These are phyloP conservation scores for Trichomalopsis sarcophagae DNA, from an alignment of 1,140 invertebrate species.

Conservation along the genomic window DNA sequence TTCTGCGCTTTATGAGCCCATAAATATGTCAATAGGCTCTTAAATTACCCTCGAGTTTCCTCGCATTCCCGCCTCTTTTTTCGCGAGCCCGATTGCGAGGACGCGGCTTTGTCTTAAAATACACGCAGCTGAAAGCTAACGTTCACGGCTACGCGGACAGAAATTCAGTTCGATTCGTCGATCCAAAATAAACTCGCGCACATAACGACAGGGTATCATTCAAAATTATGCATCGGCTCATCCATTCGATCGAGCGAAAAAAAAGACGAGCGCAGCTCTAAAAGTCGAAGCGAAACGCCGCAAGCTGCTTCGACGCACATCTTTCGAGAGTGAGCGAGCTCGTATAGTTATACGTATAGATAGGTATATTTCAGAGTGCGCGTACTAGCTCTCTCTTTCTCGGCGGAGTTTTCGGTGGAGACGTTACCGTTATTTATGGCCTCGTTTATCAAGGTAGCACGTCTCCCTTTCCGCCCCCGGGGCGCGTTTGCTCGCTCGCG, in stretches of 20 bases:
- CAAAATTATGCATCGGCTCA: background rate
- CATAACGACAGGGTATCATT: background rate
- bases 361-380: slow-evolving; percentile 53
- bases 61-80: slow-evolving; percentile 46
- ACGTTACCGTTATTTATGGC: slow-evolving; percentile 73
- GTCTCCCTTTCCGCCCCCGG: slow-evolving; percentile 62
- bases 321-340: slow-evolving; percentile 14
- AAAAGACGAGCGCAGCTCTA: background rate
- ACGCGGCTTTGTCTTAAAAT: background rate
- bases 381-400: slow-evolving; percentile 48
- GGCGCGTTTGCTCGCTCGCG: slow-evolving; percentile 47
- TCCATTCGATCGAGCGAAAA: background rate
- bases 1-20: slow-evolving; percentile 66
- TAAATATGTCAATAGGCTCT: slow-evolving; percentile 71
- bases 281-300: slow-evolving; percentile 42
- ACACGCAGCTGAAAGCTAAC: too few species aligned
- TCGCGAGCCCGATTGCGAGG: background rate
- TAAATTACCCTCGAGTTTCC: slow-evolving; percentile 62
- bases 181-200: slow-evolving; percentile 14
- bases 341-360: slow-evolving; percentile 17
- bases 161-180: too few species aligned
- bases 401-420: slow-evolving; percentile 69
- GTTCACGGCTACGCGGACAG: background rate
- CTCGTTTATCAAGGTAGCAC: slow-evolving; percentile 73
- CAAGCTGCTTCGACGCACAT: background rate